Percentiles rank a stretch among this genome's conserved stretches.
Evolutionary conservation across 2,113 vertebrate genomes (phyloP).

Genomic region (Bufo bufo): DNA sequence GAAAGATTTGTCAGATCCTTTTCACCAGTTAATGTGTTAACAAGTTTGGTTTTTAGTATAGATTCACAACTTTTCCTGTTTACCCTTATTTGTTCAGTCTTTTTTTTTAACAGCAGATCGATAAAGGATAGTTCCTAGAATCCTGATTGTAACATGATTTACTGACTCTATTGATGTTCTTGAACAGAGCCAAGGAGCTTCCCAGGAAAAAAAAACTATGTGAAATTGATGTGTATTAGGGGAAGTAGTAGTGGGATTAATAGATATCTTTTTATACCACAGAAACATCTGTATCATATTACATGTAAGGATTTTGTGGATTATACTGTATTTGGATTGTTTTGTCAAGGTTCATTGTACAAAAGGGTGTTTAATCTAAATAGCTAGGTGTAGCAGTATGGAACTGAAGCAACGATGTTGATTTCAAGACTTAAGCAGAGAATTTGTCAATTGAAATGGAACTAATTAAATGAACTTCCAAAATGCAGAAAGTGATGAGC

Average conservation of each 20-base stretch:
- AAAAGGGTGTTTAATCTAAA: constrained; percentile 36
- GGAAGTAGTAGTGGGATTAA: neutral
- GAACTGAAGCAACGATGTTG: constrained; percentile 22
- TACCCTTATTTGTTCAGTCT: neutral
- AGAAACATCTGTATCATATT: neutral
- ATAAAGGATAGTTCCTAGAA: neutral
- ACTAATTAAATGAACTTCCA: constrained; percentile 55
- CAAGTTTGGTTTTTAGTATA: neutral
- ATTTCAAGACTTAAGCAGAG: constrained; percentile 33
- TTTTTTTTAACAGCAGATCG: neutral
- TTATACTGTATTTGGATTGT: constrained; percentile 8
- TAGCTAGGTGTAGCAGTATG: constrained; percentile 25
- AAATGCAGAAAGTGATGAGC: constrained; percentile 53
- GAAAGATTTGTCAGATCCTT: too few species aligned
- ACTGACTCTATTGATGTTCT: neutral
- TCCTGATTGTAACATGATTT: neutral
- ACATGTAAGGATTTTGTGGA: neutral
- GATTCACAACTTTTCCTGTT: neutral
- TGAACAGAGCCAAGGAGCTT: neutral
- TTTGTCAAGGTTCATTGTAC: neutral
- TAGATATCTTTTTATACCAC: neutral
- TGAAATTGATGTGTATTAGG: neutral
- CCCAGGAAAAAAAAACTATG: neutral
- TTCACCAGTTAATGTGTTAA: neutral
- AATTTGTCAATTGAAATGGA: constrained; percentile 51